Evolutionary conservation across 2,797 vertebrate genomes (phyloP).

Genomic region (Smutsia temminckii): DNA sequence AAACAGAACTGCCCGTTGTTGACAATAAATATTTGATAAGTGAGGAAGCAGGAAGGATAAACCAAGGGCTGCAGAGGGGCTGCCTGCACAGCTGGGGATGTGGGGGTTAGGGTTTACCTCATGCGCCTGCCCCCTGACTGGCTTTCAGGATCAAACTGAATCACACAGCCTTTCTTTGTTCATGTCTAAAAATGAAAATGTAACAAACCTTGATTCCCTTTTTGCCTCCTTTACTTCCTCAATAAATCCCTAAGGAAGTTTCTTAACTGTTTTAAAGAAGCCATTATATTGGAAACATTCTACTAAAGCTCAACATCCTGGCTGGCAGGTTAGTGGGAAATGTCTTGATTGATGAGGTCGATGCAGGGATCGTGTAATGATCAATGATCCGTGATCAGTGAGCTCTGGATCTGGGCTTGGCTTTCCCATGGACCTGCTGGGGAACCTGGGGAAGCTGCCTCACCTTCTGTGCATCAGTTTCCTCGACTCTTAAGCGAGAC

Average conservation of each 20-base stretch:
- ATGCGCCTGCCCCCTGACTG: slow-evolving; percentile 51
- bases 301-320: not conserved
- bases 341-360: not conserved
- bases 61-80: slow-evolving; percentile 81
- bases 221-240: not conserved
- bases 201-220: not conserved
- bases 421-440: accelerated
- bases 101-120: slow-evolving; percentile 68
- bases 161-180: not conserved
- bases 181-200: not conserved
- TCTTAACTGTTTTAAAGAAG: not conserved
- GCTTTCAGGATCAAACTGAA: slow-evolving; percentile 41
- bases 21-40: slow-evolving; percentile 89
- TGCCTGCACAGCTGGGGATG: slow-evolving; percentile 66
- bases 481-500: not conserved
- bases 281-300: not conserved
- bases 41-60: slow-evolving; percentile 84
- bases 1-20: slow-evolving; percentile 87
- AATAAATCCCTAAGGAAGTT: not conserved
- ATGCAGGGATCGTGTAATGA: too few relatives aligned
- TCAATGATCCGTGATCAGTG: too few relatives aligned
- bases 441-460: accelerated
- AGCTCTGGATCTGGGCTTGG: not conserved
- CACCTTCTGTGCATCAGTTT: not conserved
- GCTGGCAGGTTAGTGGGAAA: not conserved